phyloP scores from a whole-genome alignment of 2,888 invertebrate species.

The Agrenia bidenticulata region DNA sequence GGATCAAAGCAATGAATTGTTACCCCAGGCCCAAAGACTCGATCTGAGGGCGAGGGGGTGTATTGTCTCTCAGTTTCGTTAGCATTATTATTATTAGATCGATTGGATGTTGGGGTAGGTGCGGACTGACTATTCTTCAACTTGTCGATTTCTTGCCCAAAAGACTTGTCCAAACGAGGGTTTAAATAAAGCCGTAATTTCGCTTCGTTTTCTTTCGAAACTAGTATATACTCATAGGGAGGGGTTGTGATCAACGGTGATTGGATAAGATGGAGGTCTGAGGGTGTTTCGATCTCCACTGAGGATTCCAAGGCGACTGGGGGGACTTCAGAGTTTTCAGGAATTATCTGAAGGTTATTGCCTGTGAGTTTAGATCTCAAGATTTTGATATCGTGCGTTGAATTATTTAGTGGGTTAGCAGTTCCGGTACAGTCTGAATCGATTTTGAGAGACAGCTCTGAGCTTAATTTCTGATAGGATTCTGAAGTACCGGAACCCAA shows the following conservation, averaged over 20 bases:
- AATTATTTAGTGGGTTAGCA: too few species aligned
- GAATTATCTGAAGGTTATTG: too few species aligned
- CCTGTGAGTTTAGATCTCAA: too few species aligned
- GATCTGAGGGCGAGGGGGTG: not conserved
- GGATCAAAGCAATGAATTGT: conserved; percentile 40
- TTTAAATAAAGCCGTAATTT: conserved; percentile 38
- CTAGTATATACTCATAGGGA: conserved; percentile 42
- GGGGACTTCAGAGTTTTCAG: too few species aligned
- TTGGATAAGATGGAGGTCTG: conserved; percentile 29
- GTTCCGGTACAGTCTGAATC: too few species aligned
- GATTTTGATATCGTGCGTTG: too few species aligned
- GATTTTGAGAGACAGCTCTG: too few species aligned
- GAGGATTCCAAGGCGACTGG: too few species aligned
- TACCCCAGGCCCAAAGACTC: not conserved
- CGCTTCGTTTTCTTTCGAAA: conserved; percentile 33
- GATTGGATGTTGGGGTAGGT: not conserved
- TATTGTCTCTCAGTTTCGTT: not conserved
- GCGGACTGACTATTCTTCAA: not conserved
- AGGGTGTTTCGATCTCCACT: too few species aligned
- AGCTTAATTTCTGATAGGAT: too few species aligned
- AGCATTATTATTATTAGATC: not conserved
- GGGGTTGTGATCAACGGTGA: conserved; percentile 44
- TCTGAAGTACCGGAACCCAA: too few species aligned
- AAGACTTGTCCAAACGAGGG: conserved; percentile 29
- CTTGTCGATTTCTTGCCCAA: conserved; percentile 22